Evolutionary conservation across 2,797 vertebrate species (phyloP).

Genomic region (Austrolebias charrua): DNA sequence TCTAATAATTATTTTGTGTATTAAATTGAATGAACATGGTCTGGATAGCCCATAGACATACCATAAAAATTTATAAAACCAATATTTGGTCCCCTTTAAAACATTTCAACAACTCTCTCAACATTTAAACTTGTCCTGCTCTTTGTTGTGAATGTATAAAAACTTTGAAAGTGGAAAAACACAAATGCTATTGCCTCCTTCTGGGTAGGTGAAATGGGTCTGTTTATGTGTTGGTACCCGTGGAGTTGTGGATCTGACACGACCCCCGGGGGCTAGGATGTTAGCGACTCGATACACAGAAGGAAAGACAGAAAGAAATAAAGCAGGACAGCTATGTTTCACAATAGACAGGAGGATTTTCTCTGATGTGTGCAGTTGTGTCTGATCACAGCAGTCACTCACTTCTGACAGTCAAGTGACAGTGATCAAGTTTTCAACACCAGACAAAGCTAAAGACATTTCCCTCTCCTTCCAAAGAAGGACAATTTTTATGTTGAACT

Average conservation of each 20-base stretch:
- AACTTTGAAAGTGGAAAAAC: conserved; percentile 8
- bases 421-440: neutral
- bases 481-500: neutral
- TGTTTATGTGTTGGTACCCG: conserved; percentile 12
- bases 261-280: conserved; percentile 3
- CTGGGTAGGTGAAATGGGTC: conserved; percentile 15
- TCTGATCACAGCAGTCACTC: neutral
- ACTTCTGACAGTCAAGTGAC: neutral
- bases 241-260: conserved; percentile 21
- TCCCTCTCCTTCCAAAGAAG: neutral
- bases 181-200: neutral
- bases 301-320: neutral
- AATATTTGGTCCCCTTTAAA: too few species aligned
- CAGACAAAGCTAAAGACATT: neutral
- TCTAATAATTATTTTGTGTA: too few species aligned
- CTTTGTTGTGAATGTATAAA: neutral
- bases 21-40: too few species aligned
- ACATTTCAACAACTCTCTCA: neutral
- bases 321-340: conserved; percentile 7
- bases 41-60: too few species aligned
- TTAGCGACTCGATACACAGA: conserved; percentile 5
- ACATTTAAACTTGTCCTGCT: neutral
- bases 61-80: too few species aligned
- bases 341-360: neutral
- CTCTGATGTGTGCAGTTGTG: neutral